Base-by-base conservation (phyloP, 1,140 invertebrate genomes). In the Bactericera cockerelli region DNA sequence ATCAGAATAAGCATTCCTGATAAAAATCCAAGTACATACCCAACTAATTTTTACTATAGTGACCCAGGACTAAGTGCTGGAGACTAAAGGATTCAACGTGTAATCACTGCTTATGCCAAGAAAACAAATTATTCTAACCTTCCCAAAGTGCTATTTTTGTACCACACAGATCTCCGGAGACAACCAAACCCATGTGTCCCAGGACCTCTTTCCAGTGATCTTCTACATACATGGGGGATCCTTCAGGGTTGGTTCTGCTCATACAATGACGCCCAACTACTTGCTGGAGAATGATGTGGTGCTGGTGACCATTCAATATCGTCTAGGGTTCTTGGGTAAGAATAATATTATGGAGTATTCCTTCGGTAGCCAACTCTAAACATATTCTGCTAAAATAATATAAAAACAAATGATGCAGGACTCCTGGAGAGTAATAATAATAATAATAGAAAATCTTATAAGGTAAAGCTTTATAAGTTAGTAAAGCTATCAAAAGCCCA, bases 301-400 rank as follows among this genome's bases (percentile, higher is more conserved):
- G 19, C 55, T 71, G 2, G 70, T 72, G 2, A 65, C 67, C 2
- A 62, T 68, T 28, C 69, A 71, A 42, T 72, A 72, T 54, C 62
- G 71, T 24, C 65, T 72, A 1, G 71, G 70, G 16, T 65, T 68
- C n/a, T 62, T 72, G 16, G 70, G 71, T 69, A 63, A 66, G 64
- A 58, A 24, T 28, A 39, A 56, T n/a, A n/a, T n/a, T n/a, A 24
- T 2, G 26, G n/a, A 56, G 16, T 8, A 24, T 54, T 16, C 19
- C 25, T 54, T 8, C 19, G 6, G 19, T 54, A 6, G 10, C 10
- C 25, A 8, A 8, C 8, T 16, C 53, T 8, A 8, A 54, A 8
- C 19, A 21, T 54, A 54, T 21, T 54, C 36, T 13, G 13, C 36
- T 13, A n/a, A 13, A 38, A 13, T 38, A 13, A 13, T n/a, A 38